Conservation (phyloP, 1,140 invertebrate species). For the Cotesia chilonis region DNA sequence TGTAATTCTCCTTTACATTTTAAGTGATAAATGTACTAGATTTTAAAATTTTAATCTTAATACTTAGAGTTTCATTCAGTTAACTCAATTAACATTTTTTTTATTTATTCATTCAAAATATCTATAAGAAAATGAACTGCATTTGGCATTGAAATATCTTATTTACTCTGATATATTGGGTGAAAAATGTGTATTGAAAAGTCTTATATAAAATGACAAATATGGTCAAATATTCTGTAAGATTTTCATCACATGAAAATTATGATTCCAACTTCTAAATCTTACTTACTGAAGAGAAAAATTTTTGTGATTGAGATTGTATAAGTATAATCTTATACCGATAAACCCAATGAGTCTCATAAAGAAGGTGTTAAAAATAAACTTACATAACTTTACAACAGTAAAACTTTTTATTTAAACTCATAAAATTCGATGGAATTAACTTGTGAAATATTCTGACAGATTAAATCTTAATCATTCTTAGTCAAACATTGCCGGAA, state of each 20-base stretch:
- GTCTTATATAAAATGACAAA: background rate
- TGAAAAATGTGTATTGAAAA: background rate
- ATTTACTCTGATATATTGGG: background rate
- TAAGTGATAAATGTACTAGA: too few species aligned
- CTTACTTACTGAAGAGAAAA: background rate
- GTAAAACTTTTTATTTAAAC: background rate
- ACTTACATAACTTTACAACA: background rate
- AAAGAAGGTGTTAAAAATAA: too few species aligned
- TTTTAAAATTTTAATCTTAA: background rate
- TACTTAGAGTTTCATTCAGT: background rate
- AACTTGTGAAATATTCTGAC: too few species aligned
- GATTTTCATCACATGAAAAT: too few species aligned
- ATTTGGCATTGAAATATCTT: background rate
- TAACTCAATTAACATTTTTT: constrained; percentile 3
- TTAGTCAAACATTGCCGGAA: too few species aligned
- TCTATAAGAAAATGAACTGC: background rate
- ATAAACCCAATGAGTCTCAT: too few species aligned
- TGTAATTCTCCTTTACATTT: too few species aligned
- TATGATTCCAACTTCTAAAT: too few species aligned
- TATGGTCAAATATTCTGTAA: too few species aligned
- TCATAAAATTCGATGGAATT: background rate
- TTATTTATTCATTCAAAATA: background rate
- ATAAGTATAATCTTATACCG: background rate
- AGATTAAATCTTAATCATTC: too few species aligned
- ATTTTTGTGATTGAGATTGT: background rate